A percentile compares a stretch with the other conserved stretches of the same genome.
These are phyloP conservation scores for Proisotoma minuta DNA, from an alignment of 2,888 invertebrate genomes.

Conservation along the genomic window DNA sequence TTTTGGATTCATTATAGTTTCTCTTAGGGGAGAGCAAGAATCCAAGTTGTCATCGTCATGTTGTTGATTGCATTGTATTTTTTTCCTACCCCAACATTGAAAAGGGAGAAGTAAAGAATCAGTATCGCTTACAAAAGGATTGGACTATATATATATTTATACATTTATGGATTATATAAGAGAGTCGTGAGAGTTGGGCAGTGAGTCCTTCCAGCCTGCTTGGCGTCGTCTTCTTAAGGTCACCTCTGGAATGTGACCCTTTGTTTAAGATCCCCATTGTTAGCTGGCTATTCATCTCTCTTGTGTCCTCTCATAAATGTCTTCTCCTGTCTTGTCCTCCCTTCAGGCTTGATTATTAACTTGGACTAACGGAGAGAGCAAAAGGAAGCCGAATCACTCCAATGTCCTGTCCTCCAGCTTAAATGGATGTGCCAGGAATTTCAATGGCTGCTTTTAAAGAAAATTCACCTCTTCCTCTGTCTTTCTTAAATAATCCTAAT, in stretches of 20 bases:
- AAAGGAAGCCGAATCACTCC: constrained; percentile 2
- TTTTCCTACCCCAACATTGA: neutral
- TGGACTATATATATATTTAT: neutral
- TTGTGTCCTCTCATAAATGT: constrained; percentile 37
- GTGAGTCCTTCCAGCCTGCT: constrained; percentile 44
- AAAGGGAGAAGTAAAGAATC: neutral
- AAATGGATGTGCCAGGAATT: constrained; percentile 8
- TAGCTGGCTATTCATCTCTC: constrained; percentile 37
- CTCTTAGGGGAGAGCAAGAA: no score
- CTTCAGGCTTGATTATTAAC: constrained; percentile 5
- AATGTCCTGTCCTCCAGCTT: neutral
- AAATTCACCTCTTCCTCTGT: constrained; percentile 4
- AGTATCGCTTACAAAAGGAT: neutral
- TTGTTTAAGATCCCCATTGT: constrained; percentile 47
- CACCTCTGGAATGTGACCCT: constrained; percentile 47
- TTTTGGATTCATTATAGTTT: no score
- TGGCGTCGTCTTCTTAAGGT: constrained; percentile 46
- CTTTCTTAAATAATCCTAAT: constrained; percentile 11
- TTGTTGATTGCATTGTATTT: constrained; percentile 4
- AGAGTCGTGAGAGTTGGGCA: constrained; percentile 10
- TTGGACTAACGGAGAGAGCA: no score
- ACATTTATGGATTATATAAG: neutral
- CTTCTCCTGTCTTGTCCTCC: constrained; percentile 2
- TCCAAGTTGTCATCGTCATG: constrained; percentile 10
- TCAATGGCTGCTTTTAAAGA: neutral